Conservation (phyloP, 2,113 vertebrate genomes). For the Oncorhynchus gorbuscha region DNA sequence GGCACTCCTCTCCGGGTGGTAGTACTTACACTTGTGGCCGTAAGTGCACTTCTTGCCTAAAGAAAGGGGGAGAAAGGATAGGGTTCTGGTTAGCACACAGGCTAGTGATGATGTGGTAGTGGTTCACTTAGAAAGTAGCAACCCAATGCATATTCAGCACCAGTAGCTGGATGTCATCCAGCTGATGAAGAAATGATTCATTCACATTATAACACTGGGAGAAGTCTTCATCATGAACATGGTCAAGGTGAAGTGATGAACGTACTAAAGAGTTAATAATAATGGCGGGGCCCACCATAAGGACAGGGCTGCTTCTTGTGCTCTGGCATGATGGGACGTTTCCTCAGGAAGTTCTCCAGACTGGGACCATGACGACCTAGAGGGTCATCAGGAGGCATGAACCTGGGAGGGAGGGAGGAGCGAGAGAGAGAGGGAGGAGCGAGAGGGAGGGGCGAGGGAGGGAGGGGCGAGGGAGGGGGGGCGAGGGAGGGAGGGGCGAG, state of each 20-base stretch:
- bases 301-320: constrained; percentile 98
- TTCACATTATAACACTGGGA: too few species aligned
- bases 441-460: not conserved
- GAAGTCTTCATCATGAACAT: too few species aligned
- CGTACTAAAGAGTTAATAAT: too few species aligned
- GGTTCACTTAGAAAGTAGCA: too few species aligned
- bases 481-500: too few species aligned
- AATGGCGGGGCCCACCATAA: constrained; percentile 78
- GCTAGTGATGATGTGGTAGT: not conserved
- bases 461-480: too few species aligned
- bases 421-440: not conserved
- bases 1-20: constrained; percentile 92
- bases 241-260: too few species aligned
- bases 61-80: constrained; percentile 6
- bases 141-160: too few species aligned
- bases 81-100: not conserved
- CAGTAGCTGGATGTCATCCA: too few species aligned
- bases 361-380: constrained; percentile 94
- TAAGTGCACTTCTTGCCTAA: constrained; percentile 98
- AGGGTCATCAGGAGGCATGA: constrained; percentile 98
- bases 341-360: constrained; percentile 95
- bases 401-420: constrained; percentile 61
- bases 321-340: constrained; percentile 90
- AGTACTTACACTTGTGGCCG: constrained; percentile 98
- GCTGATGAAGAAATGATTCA: too few species aligned